These are phyloP conservation scores for Trissolcus brochymenae DNA, from an alignment of 2,888 invertebrate species.

Conservation along the genomic window DNA sequence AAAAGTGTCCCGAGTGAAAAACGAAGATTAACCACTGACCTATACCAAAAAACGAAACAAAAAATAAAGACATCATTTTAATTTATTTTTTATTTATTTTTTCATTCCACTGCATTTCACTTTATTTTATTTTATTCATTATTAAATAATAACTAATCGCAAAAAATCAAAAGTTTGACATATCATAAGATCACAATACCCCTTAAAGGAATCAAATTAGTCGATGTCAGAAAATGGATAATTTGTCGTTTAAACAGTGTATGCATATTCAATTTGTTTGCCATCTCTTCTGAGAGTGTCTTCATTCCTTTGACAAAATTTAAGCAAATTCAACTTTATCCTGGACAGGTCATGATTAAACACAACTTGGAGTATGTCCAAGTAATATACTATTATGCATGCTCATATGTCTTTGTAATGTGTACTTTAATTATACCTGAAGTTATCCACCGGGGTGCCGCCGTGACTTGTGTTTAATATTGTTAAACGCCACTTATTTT, in stretches of 20 bases:
- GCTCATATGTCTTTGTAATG: conserved; percentile 16
- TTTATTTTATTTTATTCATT: no score
- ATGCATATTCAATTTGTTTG: conserved; percentile 10
- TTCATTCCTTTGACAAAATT: conserved; percentile 36
- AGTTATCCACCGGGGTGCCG: not conserved
- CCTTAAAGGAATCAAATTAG: not conserved
- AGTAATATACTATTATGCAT: conserved; percentile 44
- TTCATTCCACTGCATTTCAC: no score
- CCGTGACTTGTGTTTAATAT: no score
- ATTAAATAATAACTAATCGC: no score
- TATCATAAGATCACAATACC: no score
- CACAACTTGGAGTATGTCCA: conserved; percentile 48
- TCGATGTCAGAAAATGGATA: no score
- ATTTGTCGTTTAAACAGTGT: conserved; percentile 3
- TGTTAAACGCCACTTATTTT: no score
- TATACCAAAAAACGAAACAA: not conserved
- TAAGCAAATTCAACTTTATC: conserved; percentile 44
- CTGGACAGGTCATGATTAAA: conserved; percentile 50
- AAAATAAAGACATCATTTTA: no score
- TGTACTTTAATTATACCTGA: not conserved
- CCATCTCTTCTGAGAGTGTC: conserved; percentile 12
- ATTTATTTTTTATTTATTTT: no score
- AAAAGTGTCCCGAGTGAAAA: conserved; percentile 27
- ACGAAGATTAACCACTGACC: conserved; percentile 25
- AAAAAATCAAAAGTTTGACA: no score